These are phyloP conservation scores for Craniophora ligustri DNA, from an alignment of 2,888 invertebrate species.

Conservation along the genomic window DNA sequence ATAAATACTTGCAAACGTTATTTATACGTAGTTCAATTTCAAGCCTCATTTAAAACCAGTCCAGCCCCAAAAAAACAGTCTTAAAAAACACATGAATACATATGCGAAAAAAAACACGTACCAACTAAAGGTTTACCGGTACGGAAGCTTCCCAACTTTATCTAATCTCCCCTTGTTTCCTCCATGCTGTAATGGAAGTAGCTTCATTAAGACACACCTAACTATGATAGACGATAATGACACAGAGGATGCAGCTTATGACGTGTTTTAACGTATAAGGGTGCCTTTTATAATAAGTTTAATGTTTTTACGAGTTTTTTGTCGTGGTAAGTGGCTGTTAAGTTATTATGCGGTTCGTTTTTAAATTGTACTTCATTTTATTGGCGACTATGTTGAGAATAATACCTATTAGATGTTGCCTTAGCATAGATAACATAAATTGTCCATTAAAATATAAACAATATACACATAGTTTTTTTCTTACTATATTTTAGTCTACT, in stretches of 20 bases:
- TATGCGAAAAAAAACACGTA: slow-evolving; percentile 43
- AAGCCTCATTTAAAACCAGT: slow-evolving; percentile 1
- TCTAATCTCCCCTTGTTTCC: slow-evolving; percentile 78
- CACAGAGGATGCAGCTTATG: slow-evolving; percentile 57
- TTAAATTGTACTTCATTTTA: slow-evolving; percentile 6
- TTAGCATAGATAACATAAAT: too few relatives aligned
- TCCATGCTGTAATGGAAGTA: slow-evolving; percentile 63
- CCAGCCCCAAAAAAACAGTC: slow-evolving; percentile 11
- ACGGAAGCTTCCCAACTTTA: slow-evolving; percentile 59
- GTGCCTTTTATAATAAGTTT: slow-evolving; percentile 21
- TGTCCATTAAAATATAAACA: too few relatives aligned
- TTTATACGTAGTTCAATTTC: too few relatives aligned
- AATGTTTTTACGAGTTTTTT: slow-evolving; percentile 11
- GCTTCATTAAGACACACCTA: slow-evolving; percentile 59
- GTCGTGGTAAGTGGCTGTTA: not conserved
- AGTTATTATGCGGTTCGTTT: not conserved
- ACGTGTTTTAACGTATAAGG: slow-evolving; percentile 36
- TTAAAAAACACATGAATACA: slow-evolving; percentile 3
- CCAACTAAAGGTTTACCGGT: slow-evolving; percentile 67
- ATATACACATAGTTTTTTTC: too few relatives aligned
- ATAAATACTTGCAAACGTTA: too few relatives aligned
- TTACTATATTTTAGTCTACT: too few relatives aligned
- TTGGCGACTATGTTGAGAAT: not conserved
- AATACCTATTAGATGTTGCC: too few relatives aligned
- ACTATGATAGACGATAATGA: slow-evolving; percentile 65